Base-by-base conservation (phyloP, 2,113 vertebrate genomes). In the Phyllostomus discolor region DNA sequence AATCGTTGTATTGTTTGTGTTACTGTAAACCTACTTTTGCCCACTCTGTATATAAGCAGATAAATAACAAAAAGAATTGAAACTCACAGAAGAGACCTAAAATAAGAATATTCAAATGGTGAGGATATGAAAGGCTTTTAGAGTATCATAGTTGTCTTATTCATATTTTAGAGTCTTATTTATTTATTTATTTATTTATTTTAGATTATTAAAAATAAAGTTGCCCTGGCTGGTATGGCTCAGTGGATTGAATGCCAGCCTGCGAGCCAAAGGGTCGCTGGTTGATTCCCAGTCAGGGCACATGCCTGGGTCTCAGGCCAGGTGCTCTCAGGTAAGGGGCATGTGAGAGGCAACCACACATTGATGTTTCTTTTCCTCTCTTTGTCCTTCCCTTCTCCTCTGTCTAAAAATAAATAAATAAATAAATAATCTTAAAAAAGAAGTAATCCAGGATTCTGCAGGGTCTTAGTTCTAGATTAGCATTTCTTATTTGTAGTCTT, bases 91-190 rank as follows among this genome's bases (percentile, higher is more conserved):
- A 62, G 48, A 94, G 33, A 14, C 5, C 57, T 94, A 95, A 94
- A 91, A 69, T 95, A 76, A 59, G 46, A 69, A 28, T 85, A 78
- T 95, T 70, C n/a, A 78, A 43, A 38, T 88, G 10, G 20, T 87
- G 41, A 94, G 24, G 16, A 67, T 73, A 26, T 79, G 48, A 81
- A 88, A 43, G 10, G 3, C 82, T 83, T 95, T 95, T 78, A 24
- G 20, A 83, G 12, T 93, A 41, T 89, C 50, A 48, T 31, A 82
- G 22, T 72, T 54, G 28, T 97, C 22, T 83, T 82, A 69, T 50
- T 90, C 70, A 79, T 79, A 90, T 96, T 91, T 92, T 88, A 79
- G 26, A 90, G 54, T 79, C 41, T 62, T 79, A 80, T 66, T 73
- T 9, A 38, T n/a, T n/a, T 79, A 80, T 66, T 73, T 9, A 38